Conservation (phyloP, 1,140 invertebrate species). For the Drosophila mojavensis region DNA sequence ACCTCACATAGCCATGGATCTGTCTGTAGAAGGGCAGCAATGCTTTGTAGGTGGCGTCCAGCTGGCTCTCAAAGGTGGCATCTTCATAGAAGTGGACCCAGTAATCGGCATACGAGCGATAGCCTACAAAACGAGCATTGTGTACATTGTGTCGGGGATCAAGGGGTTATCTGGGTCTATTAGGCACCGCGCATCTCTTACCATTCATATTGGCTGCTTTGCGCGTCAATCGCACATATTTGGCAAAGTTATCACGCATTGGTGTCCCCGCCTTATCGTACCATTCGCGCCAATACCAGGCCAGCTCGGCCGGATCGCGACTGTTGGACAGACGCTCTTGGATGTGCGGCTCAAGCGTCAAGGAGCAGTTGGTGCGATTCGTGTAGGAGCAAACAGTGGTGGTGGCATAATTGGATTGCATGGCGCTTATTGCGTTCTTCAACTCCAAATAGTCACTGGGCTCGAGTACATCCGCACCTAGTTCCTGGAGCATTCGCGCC, state of each 20-base stretch:
- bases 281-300: constrained; percentile 92
- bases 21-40: constrained; percentile 87
- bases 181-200: constrained; percentile 85
- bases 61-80: constrained; percentile 83
- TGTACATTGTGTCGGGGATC: constrained; percentile 11
- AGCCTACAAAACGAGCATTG: constrained; percentile 40
- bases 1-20: constrained; percentile 87
- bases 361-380: constrained; percentile 89
- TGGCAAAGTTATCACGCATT: constrained; percentile 88
- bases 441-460: constrained; percentile 84
- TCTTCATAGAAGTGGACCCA: constrained; percentile 87
- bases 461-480: constrained; percentile 61
- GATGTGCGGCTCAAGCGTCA: constrained; percentile 92
- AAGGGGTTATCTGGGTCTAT: constrained; percentile 24
- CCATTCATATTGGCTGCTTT: constrained; percentile 91
- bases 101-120: constrained; percentile 80
- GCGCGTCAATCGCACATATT: constrained; percentile 91
- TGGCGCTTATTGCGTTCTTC: constrained; percentile 88
- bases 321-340: constrained; percentile 88
- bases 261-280: constrained; percentile 89
- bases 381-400: constrained; percentile 90
- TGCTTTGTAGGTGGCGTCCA: constrained; percentile 85
- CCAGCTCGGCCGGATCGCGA: constrained; percentile 89
- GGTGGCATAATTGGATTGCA: constrained; percentile 92
- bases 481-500: constrained; percentile 55